Base-by-base conservation (phyloP, 2,888 invertebrate species). In the Empis livida region DNA sequence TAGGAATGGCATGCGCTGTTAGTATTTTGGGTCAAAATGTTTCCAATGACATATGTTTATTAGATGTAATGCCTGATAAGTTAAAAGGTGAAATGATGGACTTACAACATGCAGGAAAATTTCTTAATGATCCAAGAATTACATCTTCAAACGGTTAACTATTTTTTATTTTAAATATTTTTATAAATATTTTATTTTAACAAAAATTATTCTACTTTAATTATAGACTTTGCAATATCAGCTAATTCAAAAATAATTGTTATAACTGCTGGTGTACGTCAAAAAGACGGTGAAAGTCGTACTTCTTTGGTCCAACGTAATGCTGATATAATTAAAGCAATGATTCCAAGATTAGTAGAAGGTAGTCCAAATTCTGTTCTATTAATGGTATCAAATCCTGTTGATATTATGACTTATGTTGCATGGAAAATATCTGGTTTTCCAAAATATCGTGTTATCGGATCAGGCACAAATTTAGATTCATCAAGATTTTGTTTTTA, bases 401-500 rank as follows among this genome's bases (percentile, higher is more conserved):
- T 87, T 14, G 93, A 93, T 63, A 79, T 91, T 45, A 70, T 93
- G 56, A 86, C 91, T 0, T 89, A 86, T 64, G 84, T 90, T 3
- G 81, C 91, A 0, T 93, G 91, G 87, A 88, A 87, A 67, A 62
- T 92, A 32, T 85, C 88, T 51, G 87, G 89, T 1, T 71, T 93
- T 45, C 91, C 92, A 0, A 78, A 79, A 60, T 76, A 88, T 61
- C 77, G 82, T 14, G 85, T 92, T 39, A 79, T 94, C 58, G 91
- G 92, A 3, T 84, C 87, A 17, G 93, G 93, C 2, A 92, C 91
- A 10, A 90, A 89, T 67, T 72, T 94, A 54, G 93, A 94, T 67
- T 85, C 92, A 0, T 83, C 89, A 0, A 71, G 93, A 42, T 91
- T 94, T 70, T 77, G 90, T 4, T 87, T 84, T 63, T 71, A 89